These are phyloP conservation scores for Petaurus breviceps DNA, from an alignment of 2,113 vertebrate species.

Conservation along the genomic window DNA sequence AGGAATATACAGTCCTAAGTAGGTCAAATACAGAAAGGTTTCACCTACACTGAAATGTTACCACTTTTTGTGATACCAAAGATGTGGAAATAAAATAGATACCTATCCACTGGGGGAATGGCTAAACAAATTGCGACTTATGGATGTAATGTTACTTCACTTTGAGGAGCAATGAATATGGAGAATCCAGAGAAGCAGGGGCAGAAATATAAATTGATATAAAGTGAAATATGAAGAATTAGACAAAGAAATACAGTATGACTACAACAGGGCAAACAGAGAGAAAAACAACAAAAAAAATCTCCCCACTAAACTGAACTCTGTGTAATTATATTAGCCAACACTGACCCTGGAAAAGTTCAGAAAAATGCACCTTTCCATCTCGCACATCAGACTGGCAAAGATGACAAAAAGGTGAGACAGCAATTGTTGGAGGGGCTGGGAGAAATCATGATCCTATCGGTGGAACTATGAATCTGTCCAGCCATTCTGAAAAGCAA, in stretches of 20 bases:
- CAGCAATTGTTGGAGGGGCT: background rate
- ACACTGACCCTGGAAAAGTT: background rate
- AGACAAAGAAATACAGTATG: background rate
- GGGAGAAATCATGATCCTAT: background rate
- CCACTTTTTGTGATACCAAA: background rate
- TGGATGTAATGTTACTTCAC: background rate
- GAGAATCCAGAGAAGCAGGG: background rate
- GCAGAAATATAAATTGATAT: background rate
- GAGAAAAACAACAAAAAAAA: background rate
- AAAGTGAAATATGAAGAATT: background rate
- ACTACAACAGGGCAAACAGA: background rate
- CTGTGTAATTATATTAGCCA: background rate
- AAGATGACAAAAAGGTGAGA: background rate
- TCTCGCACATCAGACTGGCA: background rate
- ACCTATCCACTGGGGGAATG: background rate
- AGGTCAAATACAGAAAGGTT: background rate
- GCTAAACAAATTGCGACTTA: background rate
- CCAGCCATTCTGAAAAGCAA: background rate
- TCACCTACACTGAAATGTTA: background rate
- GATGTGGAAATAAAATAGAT: background rate
- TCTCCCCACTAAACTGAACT: background rate
- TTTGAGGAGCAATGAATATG: background rate
- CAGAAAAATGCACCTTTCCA: background rate
- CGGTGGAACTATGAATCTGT: background rate
- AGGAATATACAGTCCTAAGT: background rate